Evolutionary conservation across 2,113 vertebrate genomes (phyloP).

Genomic region (Seriola quinqueradiata): DNA sequence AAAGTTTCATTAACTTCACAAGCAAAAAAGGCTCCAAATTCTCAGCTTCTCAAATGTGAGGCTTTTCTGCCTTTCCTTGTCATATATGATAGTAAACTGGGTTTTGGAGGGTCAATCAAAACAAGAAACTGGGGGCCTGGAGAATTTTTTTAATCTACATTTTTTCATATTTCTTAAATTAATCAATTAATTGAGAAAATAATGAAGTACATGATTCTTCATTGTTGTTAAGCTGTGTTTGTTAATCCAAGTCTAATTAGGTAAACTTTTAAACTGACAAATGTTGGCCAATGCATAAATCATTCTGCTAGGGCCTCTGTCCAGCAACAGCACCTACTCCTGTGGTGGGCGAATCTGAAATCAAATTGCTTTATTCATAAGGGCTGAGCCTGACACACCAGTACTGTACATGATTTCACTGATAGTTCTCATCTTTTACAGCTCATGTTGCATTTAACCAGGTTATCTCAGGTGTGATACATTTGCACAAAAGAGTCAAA

Average conservation of each 20-base stretch:
- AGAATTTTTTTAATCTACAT: too few relatives aligned
- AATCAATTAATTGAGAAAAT: too few relatives aligned
- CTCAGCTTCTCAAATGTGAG: too few relatives aligned
- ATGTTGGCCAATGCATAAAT: neutral
- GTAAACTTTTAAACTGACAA: neutral
- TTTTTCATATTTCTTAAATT: too few relatives aligned
- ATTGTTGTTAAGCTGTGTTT: neutral
- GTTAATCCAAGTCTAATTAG: neutral
- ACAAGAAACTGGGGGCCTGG: too few relatives aligned
- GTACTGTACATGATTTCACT: neutral
- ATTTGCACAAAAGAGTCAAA: neutral
- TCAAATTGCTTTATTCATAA: neutral
- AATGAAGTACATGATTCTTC: too few relatives aligned
- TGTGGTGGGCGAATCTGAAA: neutral
- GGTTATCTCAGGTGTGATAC: neutral
- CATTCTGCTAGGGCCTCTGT: neutral
- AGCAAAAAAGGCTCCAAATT: too few relatives aligned
- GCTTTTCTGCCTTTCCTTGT: too few relatives aligned
- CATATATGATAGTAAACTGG: too few relatives aligned
- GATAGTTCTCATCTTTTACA: neutral
- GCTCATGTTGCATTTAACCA: constrained; percentile 25
- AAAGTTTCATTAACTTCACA: too few relatives aligned
- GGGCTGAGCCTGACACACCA: neutral
- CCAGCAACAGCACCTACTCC: neutral
- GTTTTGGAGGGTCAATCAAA: too few relatives aligned